Evolutionary conservation across 2,888 invertebrate genomes (phyloP), one percentile per base, ranked within the genome.

Genomic region (Cosmopolites sordidus): DNA sequence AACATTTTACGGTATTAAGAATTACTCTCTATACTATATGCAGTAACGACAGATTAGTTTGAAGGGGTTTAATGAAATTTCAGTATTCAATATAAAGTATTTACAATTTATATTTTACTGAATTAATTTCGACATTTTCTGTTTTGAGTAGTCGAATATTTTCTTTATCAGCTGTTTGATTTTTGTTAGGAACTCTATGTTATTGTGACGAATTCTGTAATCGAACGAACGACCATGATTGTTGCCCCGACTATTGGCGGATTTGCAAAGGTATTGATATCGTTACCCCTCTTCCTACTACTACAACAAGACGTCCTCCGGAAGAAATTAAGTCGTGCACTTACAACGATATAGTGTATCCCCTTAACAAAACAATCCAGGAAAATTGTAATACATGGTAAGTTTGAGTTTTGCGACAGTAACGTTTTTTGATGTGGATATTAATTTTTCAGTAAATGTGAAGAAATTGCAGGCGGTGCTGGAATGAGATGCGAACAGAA

Each of bases 121-220:
- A n/a, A n/a, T n/a, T n/a, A n/a, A n/a, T n/a, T n/a, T n/a, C n/a
- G n/a, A n/a, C n/a, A n/a, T n/a, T n/a, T n/a, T n/a, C n/a, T n/a
- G n/a, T n/a, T n/a, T n/a, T n/a, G n/a, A n/a, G n/a, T n/a, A n/a
- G n/a, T n/a, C n/a, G n/a, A n/a, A n/a, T n/a, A n/a, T n/a, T n/a
- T n/a, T n/a, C n/a, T n/a, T n/a, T n/a, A n/a, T n/a, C n/a, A n/a
- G n/a, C n/a, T n/a, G n/a, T n/a, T n/a, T n/a, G n/a, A n/a, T n/a
- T n/a, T n/a, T n/a, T n/a, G n/a, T n/a, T 16, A 86, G 92, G 83
- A 56, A 92, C 93, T 0, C 72, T 88, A 11, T 97, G 97, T 74
- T 97, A 97, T 74, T 97, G 97, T 73, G 97, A 97, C 73, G 81
- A 88, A 61, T 96, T 95, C 75, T 96, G 96, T 75, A 86, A 90